Evolutionary conservation across 1,140 invertebrate genomes (phyloP).

Genomic region (Conopomorpha cramerella): DNA sequence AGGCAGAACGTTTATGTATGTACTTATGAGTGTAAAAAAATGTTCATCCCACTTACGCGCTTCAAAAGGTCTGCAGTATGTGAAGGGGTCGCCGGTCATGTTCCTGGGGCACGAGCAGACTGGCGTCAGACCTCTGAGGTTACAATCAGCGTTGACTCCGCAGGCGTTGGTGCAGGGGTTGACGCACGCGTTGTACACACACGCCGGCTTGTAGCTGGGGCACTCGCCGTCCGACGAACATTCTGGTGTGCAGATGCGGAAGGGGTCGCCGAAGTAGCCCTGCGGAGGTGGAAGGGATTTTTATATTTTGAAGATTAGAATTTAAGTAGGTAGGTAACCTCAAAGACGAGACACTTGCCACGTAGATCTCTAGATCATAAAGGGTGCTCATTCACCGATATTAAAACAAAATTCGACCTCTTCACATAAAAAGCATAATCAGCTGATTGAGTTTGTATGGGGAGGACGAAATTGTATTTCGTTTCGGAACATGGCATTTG

Average conservation of each 20-base stretch:
- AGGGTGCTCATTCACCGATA: too few species aligned
- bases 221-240: conserved; percentile 77
- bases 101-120: conserved; percentile 85
- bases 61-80: conserved; percentile 78
- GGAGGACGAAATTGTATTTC: too few species aligned
- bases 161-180: conserved; percentile 82
- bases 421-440: too few species aligned
- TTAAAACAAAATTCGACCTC: too few species aligned
- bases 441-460: too few species aligned
- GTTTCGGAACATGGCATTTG: too few species aligned
- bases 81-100: conserved; percentile 86
- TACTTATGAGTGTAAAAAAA: too few species aligned
- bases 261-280: conserved; percentile 78
- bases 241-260: conserved; percentile 73
- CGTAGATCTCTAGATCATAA: too few species aligned
- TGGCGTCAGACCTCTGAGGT: conserved; percentile 75
- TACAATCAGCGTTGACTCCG: conserved; percentile 79
- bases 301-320: too few species aligned
- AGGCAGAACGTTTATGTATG: too few species aligned
- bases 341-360: too few species aligned
- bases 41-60: conserved; percentile 64
- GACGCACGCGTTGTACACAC: conserved; percentile 78
- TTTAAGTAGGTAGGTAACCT: too few species aligned
- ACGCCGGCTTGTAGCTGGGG: conserved; percentile 75
- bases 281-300: conserved; percentile 20